Evolutionary conservation across 2,888 invertebrate genomes (phyloP).

Genomic region (Dorcus hopei): DNA sequence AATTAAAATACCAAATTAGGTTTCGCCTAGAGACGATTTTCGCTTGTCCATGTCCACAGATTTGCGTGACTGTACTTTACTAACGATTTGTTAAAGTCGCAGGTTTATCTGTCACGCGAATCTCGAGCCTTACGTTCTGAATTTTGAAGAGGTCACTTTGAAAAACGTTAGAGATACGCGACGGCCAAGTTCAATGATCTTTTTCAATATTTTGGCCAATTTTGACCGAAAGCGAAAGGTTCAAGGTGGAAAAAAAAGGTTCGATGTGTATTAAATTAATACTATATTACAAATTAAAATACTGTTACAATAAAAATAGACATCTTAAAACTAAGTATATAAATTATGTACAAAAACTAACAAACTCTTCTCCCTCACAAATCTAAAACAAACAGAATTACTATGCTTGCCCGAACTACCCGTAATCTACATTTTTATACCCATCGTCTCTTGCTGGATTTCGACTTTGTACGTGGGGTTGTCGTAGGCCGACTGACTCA

Average conservation of each 20-base stretch:
- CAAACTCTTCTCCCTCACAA: slow-evolving; percentile 11
- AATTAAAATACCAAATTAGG: no score
- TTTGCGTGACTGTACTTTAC: no score
- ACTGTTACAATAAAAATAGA: slow-evolving; percentile 26
- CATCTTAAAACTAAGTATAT: slow-evolving; percentile 19
- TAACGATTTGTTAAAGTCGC: no score
- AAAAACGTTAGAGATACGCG: no score
- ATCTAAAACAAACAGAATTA: slow-evolving; percentile 16
- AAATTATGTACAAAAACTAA: slow-evolving; percentile 23
- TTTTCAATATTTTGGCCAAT: no score
- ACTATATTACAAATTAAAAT: slow-evolving; percentile 32
- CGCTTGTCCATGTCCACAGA: no score
- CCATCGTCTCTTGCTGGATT: slow-evolving; percentile 89
- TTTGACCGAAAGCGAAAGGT: no score
- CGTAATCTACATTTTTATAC: slow-evolving; percentile 51
- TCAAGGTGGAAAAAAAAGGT: slow-evolving; percentile 2
- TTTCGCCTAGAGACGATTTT: no score
- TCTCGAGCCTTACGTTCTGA: no score
- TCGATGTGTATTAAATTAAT: slow-evolving; percentile 20
- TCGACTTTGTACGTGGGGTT: slow-evolving; percentile 93
- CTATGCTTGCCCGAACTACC: neutral
- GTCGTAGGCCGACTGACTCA: slow-evolving; percentile 85
- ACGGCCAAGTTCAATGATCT: no score
- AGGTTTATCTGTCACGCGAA: no score
- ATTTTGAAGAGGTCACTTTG: no score